Evolutionary conservation across 2,888 invertebrate genomes (phyloP).

Genomic region (Apamea anceps): DNA sequence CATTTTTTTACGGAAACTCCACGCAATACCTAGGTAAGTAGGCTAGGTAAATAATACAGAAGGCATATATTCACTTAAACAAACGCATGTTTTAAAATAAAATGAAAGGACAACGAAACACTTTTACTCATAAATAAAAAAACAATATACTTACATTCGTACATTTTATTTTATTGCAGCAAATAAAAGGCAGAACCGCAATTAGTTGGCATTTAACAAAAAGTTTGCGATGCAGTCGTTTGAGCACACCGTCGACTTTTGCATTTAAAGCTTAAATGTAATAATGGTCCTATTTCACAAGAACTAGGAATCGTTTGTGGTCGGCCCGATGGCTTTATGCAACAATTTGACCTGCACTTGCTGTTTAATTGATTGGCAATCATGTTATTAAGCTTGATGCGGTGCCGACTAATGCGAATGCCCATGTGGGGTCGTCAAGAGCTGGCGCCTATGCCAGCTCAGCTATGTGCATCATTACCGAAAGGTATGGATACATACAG

Average conservation of each 20-base stretch:
- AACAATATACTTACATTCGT: background rate
- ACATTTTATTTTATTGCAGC: slow-evolving; percentile 42
- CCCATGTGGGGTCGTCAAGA: no score
- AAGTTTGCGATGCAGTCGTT: slow-evolving; percentile 46
- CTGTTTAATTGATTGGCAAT: slow-evolving; percentile 61
- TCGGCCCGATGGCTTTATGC: slow-evolving; percentile 45
- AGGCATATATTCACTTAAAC: background rate
- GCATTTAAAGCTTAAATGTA: slow-evolving; percentile 60
- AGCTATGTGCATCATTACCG: background rate
- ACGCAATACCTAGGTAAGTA: background rate
- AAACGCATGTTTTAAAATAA: background rate
- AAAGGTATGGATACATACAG: slow-evolving; percentile 5
- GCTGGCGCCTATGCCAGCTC: no score
- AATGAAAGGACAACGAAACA: background rate
- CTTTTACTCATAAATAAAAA: slow-evolving; percentile 1
- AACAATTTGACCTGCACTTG: slow-evolving; percentile 46
- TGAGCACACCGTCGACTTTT: slow-evolving; percentile 38
- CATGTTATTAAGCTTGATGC: slow-evolving; percentile 25
- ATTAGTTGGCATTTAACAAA: slow-evolving; percentile 55
- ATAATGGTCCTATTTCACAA: slow-evolving; percentile 56
- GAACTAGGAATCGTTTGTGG: slow-evolving; percentile 54
- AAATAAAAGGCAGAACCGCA: slow-evolving; percentile 36
- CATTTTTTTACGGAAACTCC: background rate
- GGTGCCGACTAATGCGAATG: background rate
- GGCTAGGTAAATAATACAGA: background rate